Percentiles rank a stretch among this genome's conserved stretches.
phyloP scores from a whole-genome alignment of 2,797 vertebrate species.

The Nyctalus aviator region DNA sequence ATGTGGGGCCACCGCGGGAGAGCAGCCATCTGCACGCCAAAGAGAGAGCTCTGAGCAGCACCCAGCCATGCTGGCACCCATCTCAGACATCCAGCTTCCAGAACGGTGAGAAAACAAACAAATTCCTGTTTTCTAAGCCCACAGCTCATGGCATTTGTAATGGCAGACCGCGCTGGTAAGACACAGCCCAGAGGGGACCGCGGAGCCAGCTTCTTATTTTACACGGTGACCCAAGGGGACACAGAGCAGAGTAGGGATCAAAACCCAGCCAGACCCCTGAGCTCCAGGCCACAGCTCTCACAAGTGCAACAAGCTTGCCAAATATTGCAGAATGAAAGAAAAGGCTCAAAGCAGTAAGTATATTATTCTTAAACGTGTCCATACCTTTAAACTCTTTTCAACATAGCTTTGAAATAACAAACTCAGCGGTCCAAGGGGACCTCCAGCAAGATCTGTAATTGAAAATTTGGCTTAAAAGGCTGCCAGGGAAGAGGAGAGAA shows the following conservation, averaged over 20 bases:
- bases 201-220: background rate
- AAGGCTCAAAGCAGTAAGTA: conserved; percentile 33
- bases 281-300: background rate
- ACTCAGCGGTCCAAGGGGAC: conserved; percentile 31
- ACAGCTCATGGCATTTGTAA: background rate
- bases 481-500: conserved; percentile 34
- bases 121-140: background rate
- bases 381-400: conserved; percentile 59
- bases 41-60: background rate
- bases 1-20: background rate
- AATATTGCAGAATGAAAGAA: conserved; percentile 57
- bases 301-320: conserved; percentile 39
- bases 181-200: background rate
- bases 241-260: conserved; percentile 14
- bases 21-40: background rate
- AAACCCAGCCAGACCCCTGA: background rate
- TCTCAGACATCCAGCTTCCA: background rate
- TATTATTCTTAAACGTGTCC: conserved; percentile 70
- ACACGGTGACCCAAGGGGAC: background rate
- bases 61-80: background rate
- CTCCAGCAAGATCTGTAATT: conserved; percentile 66
- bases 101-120: background rate
- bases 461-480: conserved; percentile 45
- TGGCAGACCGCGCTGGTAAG: background rate
- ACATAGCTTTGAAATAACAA: conserved; percentile 65